phyloP scores from a whole-genome alignment of 2,888 invertebrate species.

The Linhomoeus sp. region DNA sequence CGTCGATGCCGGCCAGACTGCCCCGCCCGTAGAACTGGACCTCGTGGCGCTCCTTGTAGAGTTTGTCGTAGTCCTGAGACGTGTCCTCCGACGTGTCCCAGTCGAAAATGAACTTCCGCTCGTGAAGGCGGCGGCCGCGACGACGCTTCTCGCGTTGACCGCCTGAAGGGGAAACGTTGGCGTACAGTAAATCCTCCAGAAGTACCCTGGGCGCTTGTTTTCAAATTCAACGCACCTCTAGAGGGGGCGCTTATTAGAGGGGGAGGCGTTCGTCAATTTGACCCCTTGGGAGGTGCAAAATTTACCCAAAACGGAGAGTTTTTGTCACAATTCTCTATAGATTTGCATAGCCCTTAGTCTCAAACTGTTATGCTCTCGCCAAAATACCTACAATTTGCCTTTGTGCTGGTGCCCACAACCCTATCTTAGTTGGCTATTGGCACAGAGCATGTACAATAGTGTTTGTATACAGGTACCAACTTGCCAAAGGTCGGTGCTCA shows the following conservation, averaged over 20 bases:
- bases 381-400: too few species aligned
- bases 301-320: too few species aligned
- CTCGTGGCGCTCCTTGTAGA: slow-evolving; percentile 90
- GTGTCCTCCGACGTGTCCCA: slow-evolving; percentile 99
- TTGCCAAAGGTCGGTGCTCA: too few species aligned
- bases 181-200: slow-evolving; percentile 41
- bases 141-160: slow-evolving; percentile 68
- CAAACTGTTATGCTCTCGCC: too few species aligned
- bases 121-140: slow-evolving; percentile 74
- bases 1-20: slow-evolving; percentile 58
- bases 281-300: neutral
- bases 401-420: too few species aligned
- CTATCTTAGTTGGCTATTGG: too few species aligned
- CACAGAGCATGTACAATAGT: too few species aligned
- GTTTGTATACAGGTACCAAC: too few species aligned
- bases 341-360: too few species aligned
- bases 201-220: neutral
- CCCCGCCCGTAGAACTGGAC: slow-evolving; percentile 95
- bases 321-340: too few species aligned
- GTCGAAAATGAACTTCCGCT: slow-evolving; percentile 97
- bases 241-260: neutral
- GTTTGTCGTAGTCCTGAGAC: slow-evolving; percentile 80
- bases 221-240: neutral
- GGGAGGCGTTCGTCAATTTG: neutral
- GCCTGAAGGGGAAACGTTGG: slow-evolving; percentile 71